Conservation (phyloP, 2,888 invertebrate species). For the Cartodere bifasciata region DNA sequence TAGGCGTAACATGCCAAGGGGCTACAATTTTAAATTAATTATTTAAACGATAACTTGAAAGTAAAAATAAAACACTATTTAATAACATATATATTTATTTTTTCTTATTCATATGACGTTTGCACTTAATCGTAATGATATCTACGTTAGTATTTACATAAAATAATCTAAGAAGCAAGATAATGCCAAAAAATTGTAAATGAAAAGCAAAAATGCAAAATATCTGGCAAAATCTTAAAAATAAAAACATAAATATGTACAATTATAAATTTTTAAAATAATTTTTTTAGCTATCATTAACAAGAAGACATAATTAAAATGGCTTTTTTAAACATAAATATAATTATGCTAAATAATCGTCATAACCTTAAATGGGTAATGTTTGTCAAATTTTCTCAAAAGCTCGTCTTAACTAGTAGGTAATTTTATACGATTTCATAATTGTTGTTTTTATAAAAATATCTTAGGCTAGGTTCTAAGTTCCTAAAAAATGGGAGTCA, state of each 20-base stretch:
- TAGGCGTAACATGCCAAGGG: too few relatives aligned
- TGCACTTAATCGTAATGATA: conserved; percentile 5
- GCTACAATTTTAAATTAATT: too few relatives aligned
- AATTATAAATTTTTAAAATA: conserved; percentile 11
- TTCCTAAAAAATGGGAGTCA: too few relatives aligned
- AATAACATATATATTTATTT: conserved; percentile 27
- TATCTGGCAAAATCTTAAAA: conserved; percentile 11
- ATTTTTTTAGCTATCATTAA: conserved; percentile 12
- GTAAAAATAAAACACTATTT: conserved; percentile 10
- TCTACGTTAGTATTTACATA: conserved; percentile 32
- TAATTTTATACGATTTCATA: too few relatives aligned
- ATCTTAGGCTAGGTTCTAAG: too few relatives aligned
- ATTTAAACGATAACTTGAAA: too few relatives aligned
- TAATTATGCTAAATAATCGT: too few relatives aligned
- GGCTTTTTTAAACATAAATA: conserved; percentile 7
- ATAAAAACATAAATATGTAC: conserved; percentile 13
- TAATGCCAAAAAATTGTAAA: conserved; percentile 24
- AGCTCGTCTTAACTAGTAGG: too few relatives aligned
- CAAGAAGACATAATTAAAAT: conserved; percentile 12
- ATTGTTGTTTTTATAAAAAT: too few relatives aligned
- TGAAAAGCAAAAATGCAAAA: conserved; percentile 9
- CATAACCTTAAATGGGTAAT: too few relatives aligned
- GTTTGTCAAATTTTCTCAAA: too few relatives aligned
- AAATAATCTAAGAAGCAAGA: conserved; percentile 26
- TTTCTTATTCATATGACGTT: conserved; percentile 19